Base-by-base conservation (phyloP, 2,888 invertebrate species). In the Drosophila borborema region DNA sequence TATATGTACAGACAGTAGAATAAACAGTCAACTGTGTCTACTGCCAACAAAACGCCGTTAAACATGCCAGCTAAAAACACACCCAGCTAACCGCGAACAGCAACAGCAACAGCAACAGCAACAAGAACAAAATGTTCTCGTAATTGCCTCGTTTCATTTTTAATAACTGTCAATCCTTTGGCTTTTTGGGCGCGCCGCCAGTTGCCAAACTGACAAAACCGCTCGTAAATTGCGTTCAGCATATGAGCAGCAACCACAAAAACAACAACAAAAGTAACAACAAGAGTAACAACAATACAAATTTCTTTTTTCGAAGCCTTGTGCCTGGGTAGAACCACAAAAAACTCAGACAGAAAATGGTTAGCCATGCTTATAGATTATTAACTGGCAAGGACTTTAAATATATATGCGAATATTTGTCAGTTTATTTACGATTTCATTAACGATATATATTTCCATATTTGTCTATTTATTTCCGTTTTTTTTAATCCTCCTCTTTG, bases 161-260 rank as follows among this genome's bases (percentile, higher is more conserved):
- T 89, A 89, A 87, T 87, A 87, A 86, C 88, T 85, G 86, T 81
- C 90, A 86, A 86, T 87, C 88, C 88, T 86, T 86, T 88, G 66
- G 74, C 71, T 65, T 78, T 78, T 79, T 71, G 83, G 77, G 88
- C 63, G 88, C 88, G 86, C 51, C 89, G 86, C 51, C 89, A 75
- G 86, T 86, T 86, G 81, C 61, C 86, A 56, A 63, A 65, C 81
- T 74, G 81, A 72, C 71, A 75, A 72, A 83, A 75, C 75, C 84
- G 84, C 86, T 81, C 74, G 78, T 82, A 82, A 86, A 83, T 82
- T 84, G 71, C 63, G 74, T 62, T 67, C 55, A 66, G 64, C 80
- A 77, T 69, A 87, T 73, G 66, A 82, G 72, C 69, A 61, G 60
- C 64, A 77, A 56, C 71, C 68, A 20, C 71, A 56, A 53, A 55